These are phyloP conservation scores for Pseudomugil tenellus DNA, from an alignment of 2,797 vertebrate genomes.

Conservation along the genomic window DNA sequence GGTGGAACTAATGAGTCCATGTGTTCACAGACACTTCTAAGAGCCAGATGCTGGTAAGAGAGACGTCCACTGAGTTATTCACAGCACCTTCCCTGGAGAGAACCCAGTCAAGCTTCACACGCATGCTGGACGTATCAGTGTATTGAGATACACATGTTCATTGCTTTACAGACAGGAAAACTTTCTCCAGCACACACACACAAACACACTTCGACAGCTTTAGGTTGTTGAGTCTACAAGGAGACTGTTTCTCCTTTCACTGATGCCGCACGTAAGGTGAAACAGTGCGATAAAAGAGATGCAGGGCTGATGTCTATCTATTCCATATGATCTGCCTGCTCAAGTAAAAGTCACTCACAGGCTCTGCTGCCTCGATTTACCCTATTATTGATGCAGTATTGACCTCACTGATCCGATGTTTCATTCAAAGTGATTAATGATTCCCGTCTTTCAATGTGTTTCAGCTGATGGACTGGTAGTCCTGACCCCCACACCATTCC, in stretches of 20 bases:
- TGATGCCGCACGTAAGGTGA: conserved; percentile 65
- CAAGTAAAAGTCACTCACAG: conserved; percentile 70
- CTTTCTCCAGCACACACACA: conserved; percentile 50
- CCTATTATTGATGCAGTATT: conserved; percentile 55
- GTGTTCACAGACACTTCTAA: conserved; percentile 80
- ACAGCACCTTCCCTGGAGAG: conserved; percentile 69
- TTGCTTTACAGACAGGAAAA: conserved; percentile 42
- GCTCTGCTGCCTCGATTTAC: conserved; percentile 35
- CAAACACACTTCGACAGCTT: conserved; percentile 21
- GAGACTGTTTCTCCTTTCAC: conserved; percentile 51
- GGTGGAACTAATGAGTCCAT: conserved; percentile 83
- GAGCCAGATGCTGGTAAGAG: conserved; percentile 81
- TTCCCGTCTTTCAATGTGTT: conserved; percentile 70
- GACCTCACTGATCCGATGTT: conserved; percentile 71
- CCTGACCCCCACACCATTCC: neutral
- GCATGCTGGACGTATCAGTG: conserved; percentile 43
- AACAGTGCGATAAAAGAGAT: conserved; percentile 64
- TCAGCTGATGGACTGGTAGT: conserved; percentile 56
- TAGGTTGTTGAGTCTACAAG: conserved; percentile 64
- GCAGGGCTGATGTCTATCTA: conserved; percentile 64
- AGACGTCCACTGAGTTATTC: conserved; percentile 80
- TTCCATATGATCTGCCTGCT: conserved; percentile 75
- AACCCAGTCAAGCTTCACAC: conserved; percentile 58
- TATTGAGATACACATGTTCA: conserved; percentile 53
- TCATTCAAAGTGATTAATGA: conserved; percentile 70